These are phyloP conservation scores for Agrochola circellaris DNA, from an alignment of 2,888 invertebrate genomes.

Conservation along the genomic window DNA sequence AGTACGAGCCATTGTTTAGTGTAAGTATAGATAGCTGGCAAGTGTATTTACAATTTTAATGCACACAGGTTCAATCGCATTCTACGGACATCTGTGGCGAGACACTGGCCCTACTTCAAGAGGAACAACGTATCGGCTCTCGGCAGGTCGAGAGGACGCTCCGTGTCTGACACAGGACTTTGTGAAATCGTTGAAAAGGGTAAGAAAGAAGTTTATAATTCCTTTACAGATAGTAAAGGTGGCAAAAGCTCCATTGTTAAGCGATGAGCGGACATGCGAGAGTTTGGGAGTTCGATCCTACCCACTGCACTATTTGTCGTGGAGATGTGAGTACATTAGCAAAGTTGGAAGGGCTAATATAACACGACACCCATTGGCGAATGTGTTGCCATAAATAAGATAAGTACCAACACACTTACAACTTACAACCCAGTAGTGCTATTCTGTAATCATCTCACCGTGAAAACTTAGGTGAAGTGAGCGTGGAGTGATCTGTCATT, in stretches of 20 bases:
- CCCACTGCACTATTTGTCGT: not conserved
- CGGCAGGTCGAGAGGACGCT: slow-evolving; percentile 78
- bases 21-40: not conserved
- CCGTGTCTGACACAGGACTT: slow-evolving; percentile 84
- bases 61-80: slow-evolving; percentile 82
- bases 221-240: not conserved
- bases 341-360: not conserved
- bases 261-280: not conserved
- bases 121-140: slow-evolving; percentile 72
- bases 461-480: no score
- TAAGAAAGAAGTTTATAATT: slow-evolving; percentile 61
- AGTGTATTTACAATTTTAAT: not conserved
- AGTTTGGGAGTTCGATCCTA: not conserved
- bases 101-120: slow-evolving; percentile 83
- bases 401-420: not conserved
- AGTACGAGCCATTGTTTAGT: not conserved
- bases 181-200: slow-evolving; percentile 82
- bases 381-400: not conserved
- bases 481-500: no score
- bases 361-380: not conserved
- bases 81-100: slow-evolving; percentile 81
- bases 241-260: not conserved
- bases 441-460: no score
- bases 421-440: no score
- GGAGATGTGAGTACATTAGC: not conserved